Conservation (phyloP, 1,140 invertebrate species). For the Procambarus clarkii region DNA sequence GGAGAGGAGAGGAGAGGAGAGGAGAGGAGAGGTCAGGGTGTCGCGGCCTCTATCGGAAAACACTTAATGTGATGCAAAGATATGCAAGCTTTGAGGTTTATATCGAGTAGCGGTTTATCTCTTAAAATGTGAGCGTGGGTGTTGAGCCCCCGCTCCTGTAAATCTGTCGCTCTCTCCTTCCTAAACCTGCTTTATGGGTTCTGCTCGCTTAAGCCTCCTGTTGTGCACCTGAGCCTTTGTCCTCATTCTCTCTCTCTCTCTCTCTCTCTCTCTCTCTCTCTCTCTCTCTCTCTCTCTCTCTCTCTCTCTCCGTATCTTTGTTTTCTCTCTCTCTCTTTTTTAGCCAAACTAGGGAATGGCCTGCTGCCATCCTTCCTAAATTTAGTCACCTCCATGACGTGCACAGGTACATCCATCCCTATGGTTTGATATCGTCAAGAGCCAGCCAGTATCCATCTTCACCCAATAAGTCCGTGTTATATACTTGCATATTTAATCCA, state of each 20-base stretch:
- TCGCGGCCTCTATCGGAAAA: not conserved
- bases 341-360: too few species aligned
- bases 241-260: not conserved
- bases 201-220: not conserved
- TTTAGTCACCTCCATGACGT: too few species aligned
- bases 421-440: too few species aligned
- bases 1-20: too few species aligned
- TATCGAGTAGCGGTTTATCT: not conserved
- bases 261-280: not conserved
- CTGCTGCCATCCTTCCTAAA: too few species aligned
- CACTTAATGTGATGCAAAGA: slow-evolving; percentile 4
- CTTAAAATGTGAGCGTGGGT: not conserved
- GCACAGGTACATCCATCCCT: too few species aligned
- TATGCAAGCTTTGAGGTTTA: not conserved
- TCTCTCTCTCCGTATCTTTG: not conserved
- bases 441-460: too few species aligned
- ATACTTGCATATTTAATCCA: too few species aligned
- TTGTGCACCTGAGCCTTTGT: not conserved
- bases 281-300: not conserved
- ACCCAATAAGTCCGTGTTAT: too few species aligned
- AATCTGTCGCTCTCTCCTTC: not conserved
- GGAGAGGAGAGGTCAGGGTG: not conserved
- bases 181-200: not conserved
- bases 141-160: not conserved
- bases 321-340: too few species aligned